A percentile compares a stretch with the other conserved stretches of the same genome.
Evolutionary conservation across 2,797 vertebrate species (phyloP).

Genomic region (Podarcis lilfordi): DNA sequence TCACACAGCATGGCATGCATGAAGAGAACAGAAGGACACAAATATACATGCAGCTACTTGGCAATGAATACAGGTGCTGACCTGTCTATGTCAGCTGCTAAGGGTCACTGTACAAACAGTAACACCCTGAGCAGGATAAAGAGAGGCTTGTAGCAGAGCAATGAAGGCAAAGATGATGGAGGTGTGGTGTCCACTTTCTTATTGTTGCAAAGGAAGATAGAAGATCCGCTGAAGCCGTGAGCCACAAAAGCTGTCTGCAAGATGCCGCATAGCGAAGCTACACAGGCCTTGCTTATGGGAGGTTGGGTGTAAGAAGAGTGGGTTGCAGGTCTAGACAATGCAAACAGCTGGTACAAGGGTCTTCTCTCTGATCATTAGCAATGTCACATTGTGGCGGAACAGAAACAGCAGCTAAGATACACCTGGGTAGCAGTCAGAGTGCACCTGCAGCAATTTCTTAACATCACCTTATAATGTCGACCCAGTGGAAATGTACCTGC

Average conservation of each 20-base stretch:
- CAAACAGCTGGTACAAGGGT: background rate
- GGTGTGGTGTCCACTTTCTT: background rate
- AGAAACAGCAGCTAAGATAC: background rate
- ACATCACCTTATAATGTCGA: background rate
- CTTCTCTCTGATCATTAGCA: background rate
- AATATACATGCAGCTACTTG: background rate
- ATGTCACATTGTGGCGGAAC: background rate
- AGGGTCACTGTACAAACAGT: rapidly evolving
- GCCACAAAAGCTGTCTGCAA: background rate
- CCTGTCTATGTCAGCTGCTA: background rate
- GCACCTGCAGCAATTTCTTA: background rate
- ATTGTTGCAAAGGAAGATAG: background rate
- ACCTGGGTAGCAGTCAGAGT: background rate
- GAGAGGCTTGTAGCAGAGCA: rapidly evolving
- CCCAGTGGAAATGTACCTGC: background rate
- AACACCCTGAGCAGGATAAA: background rate
- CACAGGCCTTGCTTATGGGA: background rate
- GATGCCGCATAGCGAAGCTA: background rate
- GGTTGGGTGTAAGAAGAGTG: background rate
- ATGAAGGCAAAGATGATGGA: background rate
- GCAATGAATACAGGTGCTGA: background rate
- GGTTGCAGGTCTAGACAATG: background rate
- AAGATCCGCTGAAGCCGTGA: background rate
- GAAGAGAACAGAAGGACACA: background rate
- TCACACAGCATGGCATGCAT: background rate